A percentile compares a stretch with the other conserved stretches of the same genome.
These are phyloP conservation scores for Athalia circularis DNA, from an alignment of 2,888 invertebrate species.

Conservation along the genomic window DNA sequence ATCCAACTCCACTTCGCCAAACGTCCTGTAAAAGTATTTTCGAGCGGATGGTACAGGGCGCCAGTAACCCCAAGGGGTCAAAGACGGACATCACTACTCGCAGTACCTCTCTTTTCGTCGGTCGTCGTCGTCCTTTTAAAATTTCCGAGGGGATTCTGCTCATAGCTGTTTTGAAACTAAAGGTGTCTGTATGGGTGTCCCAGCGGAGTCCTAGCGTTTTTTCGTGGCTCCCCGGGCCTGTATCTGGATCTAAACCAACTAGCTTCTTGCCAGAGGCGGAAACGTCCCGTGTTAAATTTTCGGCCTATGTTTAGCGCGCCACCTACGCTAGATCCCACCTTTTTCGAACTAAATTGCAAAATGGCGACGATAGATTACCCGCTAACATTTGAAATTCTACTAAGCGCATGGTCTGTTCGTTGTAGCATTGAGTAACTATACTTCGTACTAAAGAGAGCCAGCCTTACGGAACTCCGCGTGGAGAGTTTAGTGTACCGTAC, in stretches of 20 bases:
- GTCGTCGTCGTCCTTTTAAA: constrained; percentile 44
- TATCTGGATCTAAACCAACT: background rate
- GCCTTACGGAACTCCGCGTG: too few relatives aligned
- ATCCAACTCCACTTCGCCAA: constrained; percentile 54
- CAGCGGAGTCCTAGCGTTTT: constrained; percentile 52
- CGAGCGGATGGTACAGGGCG: constrained; percentile 52
- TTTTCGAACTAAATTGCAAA: too few relatives aligned
- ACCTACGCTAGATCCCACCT: too few relatives aligned
- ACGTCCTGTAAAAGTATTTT: constrained; percentile 60
- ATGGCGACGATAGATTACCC: too few relatives aligned
- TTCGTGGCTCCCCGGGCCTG: background rate
- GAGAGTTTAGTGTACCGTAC: too few relatives aligned
- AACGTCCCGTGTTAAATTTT: too few relatives aligned
- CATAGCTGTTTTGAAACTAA: constrained; percentile 52
- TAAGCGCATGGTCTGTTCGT: too few relatives aligned
- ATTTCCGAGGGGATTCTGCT: constrained; percentile 48
- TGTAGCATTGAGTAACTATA: too few relatives aligned
- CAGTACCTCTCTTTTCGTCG: constrained; percentile 55
- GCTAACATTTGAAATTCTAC: too few relatives aligned
- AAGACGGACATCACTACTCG: constrained; percentile 59
- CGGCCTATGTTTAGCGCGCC: too few relatives aligned
- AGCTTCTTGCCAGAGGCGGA: too few relatives aligned
- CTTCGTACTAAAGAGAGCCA: too few relatives aligned
- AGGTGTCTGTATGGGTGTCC: constrained; percentile 50
- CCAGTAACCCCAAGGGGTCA: constrained; percentile 61